Percentiles rank a stretch among this genome's conserved stretches.
These are phyloP conservation scores for Clunio marinus DNA, from an alignment of 2,888 invertebrate genomes.

Conservation along the genomic window DNA sequence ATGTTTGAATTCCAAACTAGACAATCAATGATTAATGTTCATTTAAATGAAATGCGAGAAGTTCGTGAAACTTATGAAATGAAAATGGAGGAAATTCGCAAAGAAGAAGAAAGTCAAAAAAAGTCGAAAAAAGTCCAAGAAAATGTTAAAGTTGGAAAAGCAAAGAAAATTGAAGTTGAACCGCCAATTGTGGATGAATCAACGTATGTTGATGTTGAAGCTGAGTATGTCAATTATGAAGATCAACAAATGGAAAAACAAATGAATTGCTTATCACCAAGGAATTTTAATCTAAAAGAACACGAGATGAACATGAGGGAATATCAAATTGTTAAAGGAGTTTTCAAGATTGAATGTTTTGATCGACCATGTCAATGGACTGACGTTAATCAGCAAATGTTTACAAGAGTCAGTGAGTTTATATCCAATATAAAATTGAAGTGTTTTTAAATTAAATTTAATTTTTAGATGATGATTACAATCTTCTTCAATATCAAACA, in stretches of 20 bases:
- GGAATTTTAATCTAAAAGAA: neutral
- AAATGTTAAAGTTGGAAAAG: neutral
- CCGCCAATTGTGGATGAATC: conserved; percentile 34
- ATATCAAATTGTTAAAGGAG: conserved; percentile 27
- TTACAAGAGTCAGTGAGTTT: conserved; percentile 20
- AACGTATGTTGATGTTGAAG: conserved; percentile 35
- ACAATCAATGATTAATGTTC: neutral
- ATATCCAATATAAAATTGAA: neutral
- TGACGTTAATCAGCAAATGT: neutral
- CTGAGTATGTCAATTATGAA: conserved; percentile 29
- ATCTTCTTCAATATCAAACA: neutral
- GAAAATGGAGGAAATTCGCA: conserved; percentile 14
- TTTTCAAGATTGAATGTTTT: conserved; percentile 15
- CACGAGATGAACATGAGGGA: conserved; percentile 27
- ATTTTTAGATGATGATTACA: neutral
- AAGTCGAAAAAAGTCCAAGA: neutral
- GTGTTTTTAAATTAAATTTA: neutral
- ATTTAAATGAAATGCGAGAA: conserved; percentile 9
- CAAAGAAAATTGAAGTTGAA: conserved; percentile 5
- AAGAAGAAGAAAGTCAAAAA: neutral
- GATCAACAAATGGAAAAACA: neutral
- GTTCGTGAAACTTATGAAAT: conserved; percentile 2
- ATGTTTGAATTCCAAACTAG: neutral
- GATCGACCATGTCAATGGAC: conserved; percentile 21
- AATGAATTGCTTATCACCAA: neutral